Conservation (phyloP, 2,113 vertebrate species). For the Pteronura brasiliensis region DNA sequence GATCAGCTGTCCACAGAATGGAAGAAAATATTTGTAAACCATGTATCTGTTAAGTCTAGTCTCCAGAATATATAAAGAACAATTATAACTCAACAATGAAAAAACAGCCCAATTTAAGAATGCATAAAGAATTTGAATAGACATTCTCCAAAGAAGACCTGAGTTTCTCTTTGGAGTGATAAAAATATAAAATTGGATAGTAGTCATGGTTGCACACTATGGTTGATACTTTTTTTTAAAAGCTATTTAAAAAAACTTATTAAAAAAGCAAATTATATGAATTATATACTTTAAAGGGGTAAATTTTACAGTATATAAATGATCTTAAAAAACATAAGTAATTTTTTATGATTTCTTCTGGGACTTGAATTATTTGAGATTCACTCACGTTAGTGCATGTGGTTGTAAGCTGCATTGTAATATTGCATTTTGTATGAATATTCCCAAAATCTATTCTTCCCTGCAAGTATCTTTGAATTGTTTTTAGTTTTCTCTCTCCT, state of each 20-base stretch:
- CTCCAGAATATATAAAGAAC: background rate
- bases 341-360: background rate
- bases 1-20: background rate
- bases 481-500: background rate
- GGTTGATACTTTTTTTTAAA: background rate
- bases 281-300: background rate
- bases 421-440: background rate
- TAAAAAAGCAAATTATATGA: background rate
- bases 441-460: background rate
- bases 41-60: background rate
- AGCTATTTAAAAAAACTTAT: background rate
- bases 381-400: background rate
- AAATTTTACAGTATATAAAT: background rate
- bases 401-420: background rate
- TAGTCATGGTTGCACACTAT: background rate
- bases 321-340: background rate
- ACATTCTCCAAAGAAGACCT: background rate
- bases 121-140: background rate
- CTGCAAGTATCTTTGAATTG: background rate
- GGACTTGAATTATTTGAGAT: background rate
- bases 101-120: background rate
- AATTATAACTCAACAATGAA: background rate
- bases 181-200: background rate
- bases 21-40: background rate
- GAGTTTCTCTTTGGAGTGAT: background rate